These are phyloP conservation scores for Fopius arisanus DNA, from an alignment of 1,140 invertebrate species.

Conservation along the genomic window DNA sequence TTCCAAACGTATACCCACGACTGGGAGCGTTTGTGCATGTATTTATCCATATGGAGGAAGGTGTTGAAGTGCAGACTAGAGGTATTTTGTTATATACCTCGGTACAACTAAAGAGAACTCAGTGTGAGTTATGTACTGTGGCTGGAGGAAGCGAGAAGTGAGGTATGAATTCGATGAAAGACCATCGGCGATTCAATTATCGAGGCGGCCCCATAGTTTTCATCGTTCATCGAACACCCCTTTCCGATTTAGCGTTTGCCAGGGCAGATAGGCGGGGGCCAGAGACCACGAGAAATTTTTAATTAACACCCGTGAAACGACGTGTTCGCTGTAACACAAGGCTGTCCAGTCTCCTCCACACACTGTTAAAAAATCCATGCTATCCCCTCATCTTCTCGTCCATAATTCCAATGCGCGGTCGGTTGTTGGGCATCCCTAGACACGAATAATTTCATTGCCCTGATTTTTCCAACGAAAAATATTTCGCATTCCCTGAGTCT, in stretches of 20 bases:
- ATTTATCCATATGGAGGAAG: neutral
- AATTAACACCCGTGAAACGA: conserved; percentile 49
- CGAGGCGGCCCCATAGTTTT: conserved; percentile 41
- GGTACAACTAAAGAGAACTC: neutral
- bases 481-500: neutral
- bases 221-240: conserved; percentile 31
- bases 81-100: conserved; percentile 1
- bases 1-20: conserved; percentile 36
- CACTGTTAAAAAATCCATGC: neutral
- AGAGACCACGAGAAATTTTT: conserved; percentile 53
- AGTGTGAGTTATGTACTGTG: neutral
- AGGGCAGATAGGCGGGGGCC: neutral
- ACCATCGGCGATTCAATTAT: conserved; percentile 49
- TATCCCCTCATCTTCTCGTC: neutral
- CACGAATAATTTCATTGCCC: conserved; percentile 13
- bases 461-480: conserved; percentile 9
- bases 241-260: no score
- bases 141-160: neutral
- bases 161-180: conserved; percentile 33
- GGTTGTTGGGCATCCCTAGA: neutral
- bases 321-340: conserved; percentile 21
- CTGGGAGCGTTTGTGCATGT: neutral
- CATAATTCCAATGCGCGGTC: neutral
- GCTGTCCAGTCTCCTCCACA: neutral
- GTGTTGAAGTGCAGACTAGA: neutral